Evolutionary conservation across 2,797 vertebrate genomes (phyloP).

Genomic region (Lepilemur septentrionalis): DNA sequence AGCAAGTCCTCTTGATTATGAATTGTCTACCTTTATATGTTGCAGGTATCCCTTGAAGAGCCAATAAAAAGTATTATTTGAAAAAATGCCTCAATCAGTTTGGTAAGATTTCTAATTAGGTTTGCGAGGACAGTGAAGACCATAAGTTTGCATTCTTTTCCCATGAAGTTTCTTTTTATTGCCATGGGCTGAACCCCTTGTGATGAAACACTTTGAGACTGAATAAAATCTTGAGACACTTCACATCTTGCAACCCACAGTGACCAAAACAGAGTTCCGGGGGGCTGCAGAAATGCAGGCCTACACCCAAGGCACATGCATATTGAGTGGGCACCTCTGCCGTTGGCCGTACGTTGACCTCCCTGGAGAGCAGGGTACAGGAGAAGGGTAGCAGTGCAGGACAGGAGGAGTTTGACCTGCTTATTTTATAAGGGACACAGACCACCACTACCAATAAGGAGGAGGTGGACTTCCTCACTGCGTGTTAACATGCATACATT

Average conservation of each 20-base stretch:
- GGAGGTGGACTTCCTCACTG: background rate
- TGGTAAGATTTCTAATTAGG: background rate
- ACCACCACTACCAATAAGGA: background rate
- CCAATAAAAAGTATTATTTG: background rate
- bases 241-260: background rate
- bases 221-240: background rate
- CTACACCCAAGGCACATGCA: fast-evolving
- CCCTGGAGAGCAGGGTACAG: background rate
- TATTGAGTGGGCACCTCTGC: background rate
- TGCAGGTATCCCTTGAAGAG: background rate
- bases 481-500: background rate
- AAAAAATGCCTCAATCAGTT: background rate
- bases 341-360: no score
- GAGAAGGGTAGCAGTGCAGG: background rate
- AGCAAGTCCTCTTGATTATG: background rate
- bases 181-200: background rate
- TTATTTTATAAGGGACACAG: background rate
- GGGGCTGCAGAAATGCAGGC: background rate
- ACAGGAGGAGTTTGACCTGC: background rate
- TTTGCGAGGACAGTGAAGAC: background rate
- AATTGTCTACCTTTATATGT: background rate
- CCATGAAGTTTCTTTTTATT: background rate
- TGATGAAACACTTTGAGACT: background rate
- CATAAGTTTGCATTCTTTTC: background rate
- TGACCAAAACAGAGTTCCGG: background rate